phyloP scores from a whole-genome alignment of 2,797 vertebrate species.

The Paguma larvata region DNA sequence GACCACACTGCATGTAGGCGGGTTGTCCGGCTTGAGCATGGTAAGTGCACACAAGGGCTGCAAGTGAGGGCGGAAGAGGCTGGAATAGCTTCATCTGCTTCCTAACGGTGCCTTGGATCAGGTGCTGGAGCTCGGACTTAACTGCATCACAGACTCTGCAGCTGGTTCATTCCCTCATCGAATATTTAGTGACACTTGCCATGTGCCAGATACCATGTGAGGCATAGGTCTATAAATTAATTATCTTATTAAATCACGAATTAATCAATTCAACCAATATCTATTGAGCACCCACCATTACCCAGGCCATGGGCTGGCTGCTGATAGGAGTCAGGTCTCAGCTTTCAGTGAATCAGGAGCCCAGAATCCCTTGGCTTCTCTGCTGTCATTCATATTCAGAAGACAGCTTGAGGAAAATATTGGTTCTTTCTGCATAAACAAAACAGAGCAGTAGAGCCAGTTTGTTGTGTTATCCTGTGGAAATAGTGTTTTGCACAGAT shows the following conservation, averaged over 20 bases:
- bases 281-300: background rate
- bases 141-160: background rate
- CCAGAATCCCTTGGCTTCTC: background rate
- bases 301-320: background rate
- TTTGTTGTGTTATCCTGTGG: background rate
- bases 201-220: background rate
- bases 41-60: too few relatives aligned
- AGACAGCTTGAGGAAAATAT: background rate
- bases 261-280: conserved; percentile 35
- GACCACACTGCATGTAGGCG: background rate
- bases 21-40: background rate
- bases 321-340: background rate
- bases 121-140: background rate
- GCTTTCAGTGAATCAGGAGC: background rate
- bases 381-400: background rate
- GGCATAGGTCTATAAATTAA: background rate
- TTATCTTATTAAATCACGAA: background rate
- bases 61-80: background rate
- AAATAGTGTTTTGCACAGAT: background rate
- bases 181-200: background rate
- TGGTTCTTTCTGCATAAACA: background rate
- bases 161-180: background rate
- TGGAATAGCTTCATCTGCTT: background rate
- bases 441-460: background rate
- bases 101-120: background rate